Base-by-base conservation (phyloP, 2,797 vertebrate genomes). In the Sebastes trivittatus region DNA sequence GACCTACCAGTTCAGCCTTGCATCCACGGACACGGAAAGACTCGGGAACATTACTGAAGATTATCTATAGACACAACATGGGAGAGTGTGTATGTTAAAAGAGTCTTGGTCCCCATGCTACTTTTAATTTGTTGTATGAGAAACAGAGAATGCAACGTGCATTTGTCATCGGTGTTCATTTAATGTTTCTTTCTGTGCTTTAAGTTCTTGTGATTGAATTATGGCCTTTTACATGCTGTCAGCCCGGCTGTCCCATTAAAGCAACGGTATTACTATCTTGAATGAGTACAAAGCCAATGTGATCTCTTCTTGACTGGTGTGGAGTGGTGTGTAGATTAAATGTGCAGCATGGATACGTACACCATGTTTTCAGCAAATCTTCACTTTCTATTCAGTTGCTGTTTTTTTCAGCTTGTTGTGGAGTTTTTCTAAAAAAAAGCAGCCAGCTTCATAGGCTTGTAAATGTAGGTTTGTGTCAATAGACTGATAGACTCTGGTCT, bases 171-270 rank as follows among this genome's bases (percentile, higher is more conserved):
- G 52, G 83, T 92, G 87, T 92, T 85, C 72, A 89, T 87, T 86
- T 87, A 61, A 82, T 90, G 87, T 93, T 91, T 84, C 30, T 89
- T 91, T 92, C 77, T 91, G 89, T 95, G 89, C 87, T 94, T 91
- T 88, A 86, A 90, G 86, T 93, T 93, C 78, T 91, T 59, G 89
- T 94, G 91, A 92, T 91, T 93, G 88, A 94, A 89, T 89, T 92
- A 90, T 91, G 85, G 92, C 91, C 92, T 95, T 95, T 93, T 92
- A 94, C 93, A 94, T 92, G 91, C 93, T 94, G 92, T 94, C 92
- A 89, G 84, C 82, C 85, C 82, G 70, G 88, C 89, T 90, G 86
- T 92, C 89, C 91, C 92, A 94, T 95, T 94, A 93, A 95, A 95
- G 91, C 90, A 92, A 92, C 88, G 89, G 87, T 93, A 90, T 94